Evolutionary conservation across 35 echinoderm and acorn worm species (phyloP), one percentile per base, ranked within the genome.

Genomic region (Holothuria glaberrima): DNA sequence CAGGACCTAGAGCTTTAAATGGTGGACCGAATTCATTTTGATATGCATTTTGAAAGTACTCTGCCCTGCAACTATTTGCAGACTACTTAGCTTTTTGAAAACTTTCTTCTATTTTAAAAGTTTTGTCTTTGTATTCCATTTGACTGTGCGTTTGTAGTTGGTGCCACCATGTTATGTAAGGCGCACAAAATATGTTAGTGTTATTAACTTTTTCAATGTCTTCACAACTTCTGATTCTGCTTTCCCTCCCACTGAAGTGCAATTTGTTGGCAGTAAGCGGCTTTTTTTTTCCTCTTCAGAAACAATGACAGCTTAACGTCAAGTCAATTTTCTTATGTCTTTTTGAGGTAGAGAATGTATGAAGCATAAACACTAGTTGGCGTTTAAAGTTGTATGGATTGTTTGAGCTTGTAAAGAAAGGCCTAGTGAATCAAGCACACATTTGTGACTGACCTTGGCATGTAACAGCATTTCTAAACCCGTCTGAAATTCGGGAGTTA

Each of bases 181-280:
- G 85, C 60, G 85, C 85, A 87, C 85, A 87, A 78, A 87, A 6
- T 87, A 71, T 68, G 30, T 87, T 71, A 25, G 44, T 69, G 60
- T 87, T 86, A 35, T 29, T 87, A 84, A 84, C 80, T 60, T 84
- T 41, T 84, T 84, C 80, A 84, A 84, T 71, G 85, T 87, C 85
- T 87, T 87, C 85, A 87, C 85, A 87, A 38, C 38, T 84, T 46
- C 59, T 68, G 83, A 86, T 87, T 87, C 85, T 87, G 85, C 65
- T 87, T 87, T 87, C 85, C 85, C 85, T 87, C 85, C 85, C 85
- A 87, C 85, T 87, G 64, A 87, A 87, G 85, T 87, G 85, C 85
- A 87, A 87, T 87, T 87, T 87, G 85, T 87, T 87, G 60, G 85
- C 85, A 87, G 85, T 87, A 84, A 84, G 80, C 80, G 80, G 80